Evolutionary conservation across 2,797 vertebrate genomes (phyloP).

Genomic region (Phalanger gymnotis): DNA sequence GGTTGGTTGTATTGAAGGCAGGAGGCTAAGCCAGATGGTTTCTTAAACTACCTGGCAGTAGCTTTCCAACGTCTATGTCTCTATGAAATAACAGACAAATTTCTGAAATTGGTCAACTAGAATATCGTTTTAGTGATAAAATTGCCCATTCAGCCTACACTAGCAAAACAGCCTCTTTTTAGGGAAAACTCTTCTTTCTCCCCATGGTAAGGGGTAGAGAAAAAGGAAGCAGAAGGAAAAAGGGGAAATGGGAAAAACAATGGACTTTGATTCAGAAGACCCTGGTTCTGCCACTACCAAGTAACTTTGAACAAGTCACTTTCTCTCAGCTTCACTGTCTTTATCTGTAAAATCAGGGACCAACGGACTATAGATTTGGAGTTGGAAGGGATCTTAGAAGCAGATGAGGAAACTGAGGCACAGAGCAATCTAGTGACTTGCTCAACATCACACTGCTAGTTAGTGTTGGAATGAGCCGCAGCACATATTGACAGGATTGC

Average conservation of each 20-base stretch:
- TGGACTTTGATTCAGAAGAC: neutral
- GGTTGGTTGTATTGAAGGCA: neutral
- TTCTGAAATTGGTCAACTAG: neutral
- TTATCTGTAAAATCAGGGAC: neutral
- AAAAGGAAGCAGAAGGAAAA: neutral
- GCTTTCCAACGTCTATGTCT: neutral
- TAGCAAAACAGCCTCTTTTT: neutral
- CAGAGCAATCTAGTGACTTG: neutral
- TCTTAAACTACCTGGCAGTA: neutral
- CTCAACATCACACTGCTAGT: neutral
- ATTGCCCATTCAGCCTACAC: neutral
- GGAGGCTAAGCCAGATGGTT: neutral
- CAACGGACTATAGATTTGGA: neutral
- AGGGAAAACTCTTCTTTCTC: neutral
- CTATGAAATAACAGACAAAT: neutral
- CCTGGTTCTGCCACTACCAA: neutral
- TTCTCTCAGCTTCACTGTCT: neutral
- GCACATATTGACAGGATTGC: neutral
- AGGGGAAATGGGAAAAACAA: neutral
- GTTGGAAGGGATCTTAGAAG: neutral
- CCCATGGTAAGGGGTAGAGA: neutral
- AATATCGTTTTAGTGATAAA: neutral
- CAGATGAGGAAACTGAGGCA: neutral
- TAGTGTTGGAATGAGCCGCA: neutral
- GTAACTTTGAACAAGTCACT: neutral